phyloP scores from a whole-genome alignment of 1,140 invertebrate genomes.

The Bombus confusus region DNA sequence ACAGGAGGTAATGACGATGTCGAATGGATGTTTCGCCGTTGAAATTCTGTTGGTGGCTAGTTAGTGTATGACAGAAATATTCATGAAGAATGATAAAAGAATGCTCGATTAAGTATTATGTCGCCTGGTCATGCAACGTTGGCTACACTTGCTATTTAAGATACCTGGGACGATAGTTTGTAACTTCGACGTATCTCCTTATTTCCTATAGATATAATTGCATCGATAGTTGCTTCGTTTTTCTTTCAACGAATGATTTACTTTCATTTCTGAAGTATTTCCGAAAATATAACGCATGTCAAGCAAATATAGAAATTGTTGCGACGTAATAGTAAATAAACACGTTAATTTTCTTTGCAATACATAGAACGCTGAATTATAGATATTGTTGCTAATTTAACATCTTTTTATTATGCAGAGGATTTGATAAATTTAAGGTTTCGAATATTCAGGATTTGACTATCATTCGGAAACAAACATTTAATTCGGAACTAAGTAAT shows the following conservation, averaged over 20 bases:
- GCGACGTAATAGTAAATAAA: not conserved
- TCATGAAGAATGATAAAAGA: constrained; percentile 27
- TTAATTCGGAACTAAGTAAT: too few species aligned
- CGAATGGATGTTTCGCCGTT: not conserved
- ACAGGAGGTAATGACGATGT: not conserved
- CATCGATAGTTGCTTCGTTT: not conserved
- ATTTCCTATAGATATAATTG: not conserved
- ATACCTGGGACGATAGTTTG: not conserved
- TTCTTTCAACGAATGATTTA: not conserved
- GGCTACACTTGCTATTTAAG: not conserved
- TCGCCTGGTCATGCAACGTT: not conserved
- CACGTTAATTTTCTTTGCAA: not conserved
- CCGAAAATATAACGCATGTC: not conserved
- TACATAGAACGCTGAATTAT: too few species aligned
- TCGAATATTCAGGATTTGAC: not conserved
- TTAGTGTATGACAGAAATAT: constrained; percentile 5
- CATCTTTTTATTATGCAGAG: too few species aligned
- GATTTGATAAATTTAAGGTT: not conserved
- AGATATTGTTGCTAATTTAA: too few species aligned
- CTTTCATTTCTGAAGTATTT: not conserved
- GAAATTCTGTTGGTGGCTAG: not conserved
- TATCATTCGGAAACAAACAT: not conserved
- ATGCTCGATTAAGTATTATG: constrained; percentile 18
- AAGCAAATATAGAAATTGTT: not conserved
- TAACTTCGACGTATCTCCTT: not conserved